Base-by-base conservation (phyloP, 2,113 vertebrate genomes). In the Anolis carolinensis region DNA sequence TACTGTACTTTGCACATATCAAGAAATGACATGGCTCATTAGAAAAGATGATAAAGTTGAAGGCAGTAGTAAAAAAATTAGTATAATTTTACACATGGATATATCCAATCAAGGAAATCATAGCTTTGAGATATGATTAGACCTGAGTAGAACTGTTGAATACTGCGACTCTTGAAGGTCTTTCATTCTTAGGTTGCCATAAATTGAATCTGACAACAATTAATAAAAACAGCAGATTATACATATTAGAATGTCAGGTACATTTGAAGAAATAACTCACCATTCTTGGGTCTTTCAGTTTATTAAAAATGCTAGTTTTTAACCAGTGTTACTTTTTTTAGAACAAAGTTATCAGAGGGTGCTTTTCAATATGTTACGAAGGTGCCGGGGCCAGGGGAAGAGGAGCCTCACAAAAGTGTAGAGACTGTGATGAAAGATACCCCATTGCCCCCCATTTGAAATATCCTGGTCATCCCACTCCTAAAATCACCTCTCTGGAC, bases 341-440 rank as follows among this genome's bases (percentile, higher is more conserved):
- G 48, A 67, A 50, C 59, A 81, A 67, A 52, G 27, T 48, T 8
- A 81, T 70, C 6, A 21, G 13, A 68, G 36, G 74, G 50, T n/a
- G 78, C 23, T 87, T 62, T 77, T 71, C 65, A 70, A 71, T 52
- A 75, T 70, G 8, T 48, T 7, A 59, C 23, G 34, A 81, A 50
- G n/a, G 39, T 3, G 0, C 71, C 68, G 77, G 63, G 79, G 48
- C 67, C 4, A 8, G 21, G 30, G 27, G 1, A 36, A 91, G 86
- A 85, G n/a, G 90, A 36, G 44, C 85, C 86, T 84, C 52, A 32
- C 65, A 76, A 90, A 59, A 65, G 20, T 34, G 21, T 67, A 83
- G 48, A 25, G 62, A 30, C 14, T 11, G 30, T 0, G 0, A 32
- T 82, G 78, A 82, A 78, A 82, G 74, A 83, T 74, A 62, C 30